Percentiles rank a stretch among this genome's conserved stretches.
These are phyloP conservation scores for Sardinella longiceps DNA, from an alignment of 2,797 vertebrate species.

Conservation along the genomic window DNA sequence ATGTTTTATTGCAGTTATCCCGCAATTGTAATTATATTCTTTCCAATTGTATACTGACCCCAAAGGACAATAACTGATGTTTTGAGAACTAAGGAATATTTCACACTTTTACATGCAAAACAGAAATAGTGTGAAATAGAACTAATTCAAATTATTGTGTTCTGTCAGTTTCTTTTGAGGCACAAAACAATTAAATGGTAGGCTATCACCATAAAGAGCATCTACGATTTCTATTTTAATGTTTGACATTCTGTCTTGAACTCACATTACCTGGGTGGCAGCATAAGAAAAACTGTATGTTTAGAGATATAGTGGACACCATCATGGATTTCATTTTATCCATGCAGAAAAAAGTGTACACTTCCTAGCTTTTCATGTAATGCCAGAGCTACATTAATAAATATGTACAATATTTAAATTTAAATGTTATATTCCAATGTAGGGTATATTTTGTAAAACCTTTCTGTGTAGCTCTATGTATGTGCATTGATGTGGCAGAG, in stretches of 20 bases:
- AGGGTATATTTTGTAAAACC: no score
- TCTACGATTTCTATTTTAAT: background rate
- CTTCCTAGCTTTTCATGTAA: conserved; percentile 39
- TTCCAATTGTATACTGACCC: conserved; percentile 9
- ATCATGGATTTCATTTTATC: conserved; percentile 38
- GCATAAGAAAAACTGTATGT: background rate
- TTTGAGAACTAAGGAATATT: conserved; percentile 25
- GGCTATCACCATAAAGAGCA: conserved; percentile 41
- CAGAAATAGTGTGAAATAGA: conserved; percentile 19
- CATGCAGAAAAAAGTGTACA: conserved; percentile 12
- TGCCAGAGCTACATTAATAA: conserved; percentile 63
- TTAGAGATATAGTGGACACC: background rate
- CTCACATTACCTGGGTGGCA: background rate
- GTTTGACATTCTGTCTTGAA: background rate
- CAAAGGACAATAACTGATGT: conserved; percentile 17
- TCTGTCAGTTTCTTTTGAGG: conserved; percentile 16
- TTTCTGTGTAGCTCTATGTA: no score
- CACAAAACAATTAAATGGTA: conserved; percentile 26
- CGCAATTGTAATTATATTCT: background rate
- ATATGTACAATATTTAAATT: conserved; percentile 44
- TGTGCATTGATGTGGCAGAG: no score
- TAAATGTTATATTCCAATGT: no score
- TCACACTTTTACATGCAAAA: conserved; percentile 21
- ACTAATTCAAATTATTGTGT: conserved; percentile 18
- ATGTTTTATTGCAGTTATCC: conserved; percentile 1